Base-by-base conservation (phyloP, 2,113 vertebrate genomes). In the Oxygymnocypris stewartii region DNA sequence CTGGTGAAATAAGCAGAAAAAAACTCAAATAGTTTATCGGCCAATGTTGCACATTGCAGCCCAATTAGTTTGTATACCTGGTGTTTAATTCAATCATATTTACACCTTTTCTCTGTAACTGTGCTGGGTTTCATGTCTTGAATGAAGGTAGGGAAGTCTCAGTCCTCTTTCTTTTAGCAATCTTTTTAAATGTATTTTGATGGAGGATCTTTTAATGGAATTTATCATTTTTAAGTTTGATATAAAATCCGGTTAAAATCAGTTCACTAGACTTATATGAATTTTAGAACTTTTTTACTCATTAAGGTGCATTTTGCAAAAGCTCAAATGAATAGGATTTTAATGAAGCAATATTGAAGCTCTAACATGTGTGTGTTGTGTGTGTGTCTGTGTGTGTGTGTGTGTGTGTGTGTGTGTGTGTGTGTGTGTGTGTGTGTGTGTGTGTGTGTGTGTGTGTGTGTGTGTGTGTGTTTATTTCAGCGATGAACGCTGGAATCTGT, bases 401-500 rank as follows among this genome's bases (percentile, higher is more conserved):
- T 31, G 28, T 31, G 28, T 31, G 28, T 31, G 28, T 31, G 28
- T 31, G 28, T 31, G 28, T 31, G 28, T 31, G 28, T 31, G 28
- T 31, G 28, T 31, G 28, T 31, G 28, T 31, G 28, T 31, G 28
- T 31, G 28, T 31, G 28, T 31, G 28, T 31, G 28, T 31, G 28
- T 31, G 28, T 31, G 28, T 31, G 28, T 31, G 28, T 31, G 28
- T 31, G 28, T 31, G 28, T 31, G 28, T 31, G 28, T 31, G 28
- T 80, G 63, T 73, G 35, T 54, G 61, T 82, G 25, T 79, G 61
- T 82, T 16, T 61, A 59, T 23, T 6, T 78, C 87, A 95, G 95
- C 44, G 86, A 95, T 95, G 95, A 95, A 94, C 89, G 84, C 92
- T 80, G 91, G 93, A 0, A 92, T 95, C 89, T 94, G 89, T 85